A percentile compares a stretch with the other conserved stretches of the same genome.
phyloP scores from a whole-genome alignment of 1,140 invertebrate genomes.

The Harlomillsia oculata region DNA sequence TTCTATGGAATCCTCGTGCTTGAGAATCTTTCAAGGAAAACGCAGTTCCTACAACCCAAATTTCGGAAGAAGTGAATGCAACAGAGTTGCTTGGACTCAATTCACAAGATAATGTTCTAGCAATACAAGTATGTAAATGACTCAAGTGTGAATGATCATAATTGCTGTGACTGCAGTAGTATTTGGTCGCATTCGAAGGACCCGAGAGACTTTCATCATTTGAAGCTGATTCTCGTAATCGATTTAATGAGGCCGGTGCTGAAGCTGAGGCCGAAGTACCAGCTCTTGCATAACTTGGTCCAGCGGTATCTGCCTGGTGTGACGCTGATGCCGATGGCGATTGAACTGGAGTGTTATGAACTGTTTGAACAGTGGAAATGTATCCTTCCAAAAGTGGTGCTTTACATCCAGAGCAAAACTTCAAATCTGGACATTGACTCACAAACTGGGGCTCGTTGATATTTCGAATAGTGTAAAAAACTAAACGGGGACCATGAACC shows the following conservation, averaged over 20 bases:
- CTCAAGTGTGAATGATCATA: constrained; percentile 34
- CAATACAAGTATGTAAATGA: constrained; percentile 32
- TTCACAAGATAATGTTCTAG: constrained; percentile 32
- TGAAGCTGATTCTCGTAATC: neutral
- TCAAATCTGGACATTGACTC: constrained; percentile 32
- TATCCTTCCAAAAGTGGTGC: constrained; percentile 33
- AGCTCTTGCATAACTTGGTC: too few species aligned
- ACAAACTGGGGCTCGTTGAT: constrained; percentile 34
- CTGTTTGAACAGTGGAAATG: constrained; percentile 35
- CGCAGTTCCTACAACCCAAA: constrained; percentile 34
- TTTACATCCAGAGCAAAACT: constrained; percentile 34
- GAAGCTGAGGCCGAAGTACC: neutral
- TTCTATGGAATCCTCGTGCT: constrained; percentile 32
- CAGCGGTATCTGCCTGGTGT: neutral
- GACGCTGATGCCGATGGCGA: constrained; percentile 8
- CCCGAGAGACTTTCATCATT: neutral
- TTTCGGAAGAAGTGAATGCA: constrained; percentile 31
- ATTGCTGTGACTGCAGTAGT: constrained; percentile 34
- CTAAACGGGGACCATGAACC: constrained; percentile 34
- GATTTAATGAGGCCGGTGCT: neutral
- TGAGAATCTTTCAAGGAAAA: constrained; percentile 33
- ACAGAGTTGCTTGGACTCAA: constrained; percentile 34
- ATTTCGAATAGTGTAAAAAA: constrained; percentile 35
- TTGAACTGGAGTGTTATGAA: constrained; percentile 24
- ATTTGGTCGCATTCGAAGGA: constrained; percentile 23